phyloP scores from a whole-genome alignment of 2,888 invertebrate genomes.

The Mycogona germanica region DNA sequence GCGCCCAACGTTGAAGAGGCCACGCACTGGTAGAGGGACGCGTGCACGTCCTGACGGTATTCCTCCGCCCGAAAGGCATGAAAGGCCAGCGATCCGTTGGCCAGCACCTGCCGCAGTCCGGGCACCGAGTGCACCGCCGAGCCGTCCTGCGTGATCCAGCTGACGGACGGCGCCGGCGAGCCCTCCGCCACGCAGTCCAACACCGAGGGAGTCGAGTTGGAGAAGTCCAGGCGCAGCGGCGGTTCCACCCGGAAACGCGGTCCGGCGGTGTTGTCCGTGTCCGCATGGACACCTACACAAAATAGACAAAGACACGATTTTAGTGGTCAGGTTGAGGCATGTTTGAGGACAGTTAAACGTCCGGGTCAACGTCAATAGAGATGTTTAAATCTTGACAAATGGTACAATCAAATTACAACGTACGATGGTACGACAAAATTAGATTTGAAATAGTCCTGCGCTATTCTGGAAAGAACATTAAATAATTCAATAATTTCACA shows the following conservation, averaged over 20 bases:
- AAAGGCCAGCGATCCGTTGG: constrained; percentile 17
- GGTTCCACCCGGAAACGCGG: constrained; percentile 14
- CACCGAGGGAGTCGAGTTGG: constrained; percentile 12
- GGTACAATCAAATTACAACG: too few relatives aligned
- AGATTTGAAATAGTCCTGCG: too few relatives aligned
- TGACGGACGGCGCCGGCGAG: constrained; percentile 31
- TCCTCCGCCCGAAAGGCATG: constrained; percentile 15
- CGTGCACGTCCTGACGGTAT: constrained; percentile 16
- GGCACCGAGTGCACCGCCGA: constrained; percentile 3
- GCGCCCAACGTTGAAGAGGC: constrained; percentile 11
- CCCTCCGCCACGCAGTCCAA: constrained; percentile 34
- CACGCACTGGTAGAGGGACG: constrained; percentile 15
- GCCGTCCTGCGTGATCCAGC: constrained; percentile 28
- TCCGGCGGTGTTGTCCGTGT: too few relatives aligned
- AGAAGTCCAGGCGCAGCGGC: constrained; percentile 12
- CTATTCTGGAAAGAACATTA: too few relatives aligned
- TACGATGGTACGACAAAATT: too few relatives aligned
- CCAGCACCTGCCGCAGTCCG: constrained; percentile 11
- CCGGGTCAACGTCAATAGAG: too few relatives aligned
- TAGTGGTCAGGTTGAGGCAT: too few relatives aligned
- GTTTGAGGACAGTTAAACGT: too few relatives aligned
- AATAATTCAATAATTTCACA: too few relatives aligned
- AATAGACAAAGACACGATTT: too few relatives aligned
- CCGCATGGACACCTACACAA: too few relatives aligned
- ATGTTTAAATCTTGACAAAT: too few relatives aligned